Evolutionary conservation across 2,113 vertebrate genomes (phyloP), one percentile per base, ranked within the genome.

Genomic region (Chrysochloris asiatica): DNA sequence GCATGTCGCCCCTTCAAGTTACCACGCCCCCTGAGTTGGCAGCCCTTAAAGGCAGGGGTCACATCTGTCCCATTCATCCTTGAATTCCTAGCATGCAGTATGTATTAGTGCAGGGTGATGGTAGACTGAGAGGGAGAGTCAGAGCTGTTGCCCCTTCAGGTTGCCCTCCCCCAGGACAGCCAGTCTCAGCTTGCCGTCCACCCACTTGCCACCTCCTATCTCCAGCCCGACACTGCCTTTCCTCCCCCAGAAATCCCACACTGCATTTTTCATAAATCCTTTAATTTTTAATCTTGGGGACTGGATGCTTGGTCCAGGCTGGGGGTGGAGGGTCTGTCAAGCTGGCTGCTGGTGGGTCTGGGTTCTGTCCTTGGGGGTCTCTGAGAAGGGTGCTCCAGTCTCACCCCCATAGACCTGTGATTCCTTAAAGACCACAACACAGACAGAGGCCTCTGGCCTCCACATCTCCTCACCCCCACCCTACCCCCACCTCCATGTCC

Each of bases 241-340:
- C 54, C 28, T 19, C 14, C 33, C 28, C 69, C 77, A 90, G 77
- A 83, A 89, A 71, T 16, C 28, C 50, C 83, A 82, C 72, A 8
- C 38, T 8, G 28, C 83, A 38, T 88, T 90, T 93, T 36, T 56
- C 94, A 84, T 33, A 90, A 94, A 83, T 19, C 67, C 5, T 96
- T 96, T 96, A 96, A 95, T 96, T 89, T 75, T 93, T 73, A n/a
- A 36, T 94, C 86, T 94, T 22, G n/a, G 33, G 33, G 12, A 43
- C 76, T 75, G 50, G 69, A 22, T 17, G 80, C 80, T 7, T 17
- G 30, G 43, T 91, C 72, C 85, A 65, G 59, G 45, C 54, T 88
- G 33, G 65, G 59, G 21, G 77, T 48, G 26, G 30, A 75, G 67
- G 22, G 71, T 47, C 86, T 79, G 65, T 63, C 81, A 30, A 77